Evolutionary conservation across 1,140 invertebrate genomes (phyloP).

Genomic region (Drosophila willistoni): DNA sequence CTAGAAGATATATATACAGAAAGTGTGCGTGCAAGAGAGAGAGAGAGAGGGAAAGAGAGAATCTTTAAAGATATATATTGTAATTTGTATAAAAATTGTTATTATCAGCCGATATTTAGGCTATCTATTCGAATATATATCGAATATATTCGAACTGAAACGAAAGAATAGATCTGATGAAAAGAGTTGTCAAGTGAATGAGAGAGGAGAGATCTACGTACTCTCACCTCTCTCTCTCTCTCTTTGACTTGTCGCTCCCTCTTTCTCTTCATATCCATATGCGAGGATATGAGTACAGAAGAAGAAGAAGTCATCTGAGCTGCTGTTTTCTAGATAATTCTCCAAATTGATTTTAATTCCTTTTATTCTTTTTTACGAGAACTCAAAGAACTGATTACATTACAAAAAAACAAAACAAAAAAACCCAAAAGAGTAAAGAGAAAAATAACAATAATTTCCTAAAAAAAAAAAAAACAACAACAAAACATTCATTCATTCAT

Average conservation of each 20-base stretch:
- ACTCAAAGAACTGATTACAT: constrained; percentile 80
- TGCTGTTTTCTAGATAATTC: constrained; percentile 12
- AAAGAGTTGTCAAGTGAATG: too few species aligned
- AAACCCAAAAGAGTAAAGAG: constrained; percentile 5
- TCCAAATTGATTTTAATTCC: constrained; percentile 11
- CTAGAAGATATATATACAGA: constrained; percentile 12
- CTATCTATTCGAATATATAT: too few species aligned
- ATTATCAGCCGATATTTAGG: too few species aligned
- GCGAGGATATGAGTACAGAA: not conserved
- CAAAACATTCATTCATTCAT: constrained; percentile 1
- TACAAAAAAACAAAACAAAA: constrained; percentile 20
- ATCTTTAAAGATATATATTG: too few species aligned
- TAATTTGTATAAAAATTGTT: too few species aligned
- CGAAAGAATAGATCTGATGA: too few species aligned
- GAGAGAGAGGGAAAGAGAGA: too few species aligned
- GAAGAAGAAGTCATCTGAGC: constrained; percentile 7
- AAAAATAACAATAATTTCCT: constrained; percentile 19
- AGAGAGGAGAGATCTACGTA: too few species aligned
- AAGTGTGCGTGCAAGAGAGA: too few species aligned
- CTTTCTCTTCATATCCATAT: not conserved
- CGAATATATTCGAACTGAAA: too few species aligned
- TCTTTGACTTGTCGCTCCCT: not conserved
- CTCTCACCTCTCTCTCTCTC: not conserved
- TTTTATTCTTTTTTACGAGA: constrained; percentile 39
- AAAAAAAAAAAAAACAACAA: constrained; percentile 26